phyloP scores from a whole-genome alignment of 2,797 vertebrate species.

The Danio aesculapii region DNA sequence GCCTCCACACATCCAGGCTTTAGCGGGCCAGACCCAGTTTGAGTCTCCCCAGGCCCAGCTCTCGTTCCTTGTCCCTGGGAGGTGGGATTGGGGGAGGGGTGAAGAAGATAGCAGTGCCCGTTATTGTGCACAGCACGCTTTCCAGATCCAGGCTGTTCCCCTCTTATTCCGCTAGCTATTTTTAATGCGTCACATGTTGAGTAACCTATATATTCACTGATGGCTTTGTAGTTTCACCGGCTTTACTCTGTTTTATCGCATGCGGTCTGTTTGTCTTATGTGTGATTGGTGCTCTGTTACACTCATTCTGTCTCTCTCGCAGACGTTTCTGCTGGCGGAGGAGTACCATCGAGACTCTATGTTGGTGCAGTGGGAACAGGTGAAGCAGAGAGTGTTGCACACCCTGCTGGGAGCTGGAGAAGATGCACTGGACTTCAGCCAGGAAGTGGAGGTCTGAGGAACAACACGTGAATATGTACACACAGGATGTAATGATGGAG shows the following conservation, averaged over 20 bases:
- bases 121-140: conserved; percentile 30
- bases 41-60: conserved; percentile 29
- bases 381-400: conserved; percentile 96
- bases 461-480: conserved; percentile 33
- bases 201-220: conserved; percentile 56
- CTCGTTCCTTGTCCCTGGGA: conserved; percentile 27
- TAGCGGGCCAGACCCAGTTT: conserved; percentile 51
- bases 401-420: conserved; percentile 95
- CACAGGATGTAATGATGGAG: not conserved
- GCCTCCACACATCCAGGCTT: conserved; percentile 19
- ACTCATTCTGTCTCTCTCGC: conserved; percentile 34
- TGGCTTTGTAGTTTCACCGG: conserved; percentile 26
- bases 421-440: conserved; percentile 95
- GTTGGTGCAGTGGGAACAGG: conserved; percentile 99
- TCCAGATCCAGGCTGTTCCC: conserved; percentile 45
- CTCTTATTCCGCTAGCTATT: conserved; percentile 52
- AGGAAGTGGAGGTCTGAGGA: conserved; percentile 90
- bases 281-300: not conserved
- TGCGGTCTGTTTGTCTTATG: not conserved
- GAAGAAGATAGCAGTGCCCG: conserved; percentile 24
- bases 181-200: conserved; percentile 56
- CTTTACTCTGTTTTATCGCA: conserved; percentile 17
- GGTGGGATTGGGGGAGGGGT: conserved; percentile 38
- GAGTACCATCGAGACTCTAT: conserved; percentile 98
- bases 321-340: conserved; percentile 97